Evolutionary conservation across 2,113 vertebrate genomes (phyloP).

Genomic region (Eclectus roratus): DNA sequence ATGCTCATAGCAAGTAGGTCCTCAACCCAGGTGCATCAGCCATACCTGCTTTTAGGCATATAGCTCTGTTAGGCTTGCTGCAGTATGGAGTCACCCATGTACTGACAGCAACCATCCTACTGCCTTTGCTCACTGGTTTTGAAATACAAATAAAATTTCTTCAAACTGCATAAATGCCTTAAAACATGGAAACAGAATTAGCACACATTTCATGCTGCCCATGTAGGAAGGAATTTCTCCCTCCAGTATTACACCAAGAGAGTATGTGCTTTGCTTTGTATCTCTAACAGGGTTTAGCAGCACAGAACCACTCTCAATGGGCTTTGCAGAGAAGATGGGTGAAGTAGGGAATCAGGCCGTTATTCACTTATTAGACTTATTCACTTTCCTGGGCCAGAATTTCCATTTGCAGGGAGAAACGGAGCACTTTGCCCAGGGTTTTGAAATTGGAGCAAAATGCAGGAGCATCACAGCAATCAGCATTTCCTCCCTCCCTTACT

Average conservation of each 20-base stretch:
- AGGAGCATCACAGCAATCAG: background rate
- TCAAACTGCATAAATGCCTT: background rate
- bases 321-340: background rate
- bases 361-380: background rate
- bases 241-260: background rate
- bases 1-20: background rate
- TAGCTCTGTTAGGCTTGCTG: background rate
- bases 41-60: background rate
- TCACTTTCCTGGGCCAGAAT: background rate
- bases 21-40: background rate
- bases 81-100: accelerated
- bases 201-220: background rate
- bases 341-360: background rate
- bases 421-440: background rate
- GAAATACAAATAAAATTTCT: background rate
- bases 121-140: background rate
- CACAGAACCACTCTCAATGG: background rate
- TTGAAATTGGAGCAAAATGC: background rate
- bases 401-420: background rate
- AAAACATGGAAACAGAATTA: background rate
- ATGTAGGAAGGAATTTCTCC: background rate
- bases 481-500: background rate
- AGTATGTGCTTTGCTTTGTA: background rate
- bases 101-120: background rate
- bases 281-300: background rate